These are phyloP conservation scores for Labia minor DNA, from an alignment of 2,888 invertebrate species.

Conservation along the genomic window DNA sequence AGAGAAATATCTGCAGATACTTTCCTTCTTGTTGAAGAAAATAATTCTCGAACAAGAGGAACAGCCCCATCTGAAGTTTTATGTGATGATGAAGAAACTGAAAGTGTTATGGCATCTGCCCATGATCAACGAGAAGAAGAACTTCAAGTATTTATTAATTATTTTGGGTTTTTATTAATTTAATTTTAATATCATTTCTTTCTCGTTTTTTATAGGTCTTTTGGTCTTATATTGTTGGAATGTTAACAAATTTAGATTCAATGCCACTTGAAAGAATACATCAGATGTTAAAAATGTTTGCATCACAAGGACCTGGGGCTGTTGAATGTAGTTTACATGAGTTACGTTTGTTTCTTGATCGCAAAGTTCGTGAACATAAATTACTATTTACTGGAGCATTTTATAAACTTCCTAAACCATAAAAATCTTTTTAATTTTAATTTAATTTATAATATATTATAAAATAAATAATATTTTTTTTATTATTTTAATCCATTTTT, in stretches of 20 bases:
- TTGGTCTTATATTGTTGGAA: conserved; percentile 95
- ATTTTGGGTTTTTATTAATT: not conserved
- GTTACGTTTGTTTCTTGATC: conserved; percentile 77
- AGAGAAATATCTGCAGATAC: conserved; percentile 63
- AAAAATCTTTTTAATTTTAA: conserved; percentile 24
- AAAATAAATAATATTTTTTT: too few species aligned
- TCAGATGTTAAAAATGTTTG: conserved; percentile 94
- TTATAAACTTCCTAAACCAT: conserved; percentile 72
- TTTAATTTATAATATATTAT: too few species aligned
- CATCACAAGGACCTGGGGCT: conserved; percentile 77
- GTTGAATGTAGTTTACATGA: conserved; percentile 83
- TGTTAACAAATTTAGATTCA: conserved; percentile 89
- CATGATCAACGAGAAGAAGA: conserved; percentile 91
- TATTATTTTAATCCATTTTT: too few species aligned
- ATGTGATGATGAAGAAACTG: conserved; percentile 80
- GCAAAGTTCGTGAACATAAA: conserved; percentile 85
- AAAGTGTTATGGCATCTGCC: conserved; percentile 89
- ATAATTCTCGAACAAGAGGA: conserved; percentile 44
- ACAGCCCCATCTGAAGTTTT: conserved; percentile 48
- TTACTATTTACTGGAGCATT: conserved; percentile 74
- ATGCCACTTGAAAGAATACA: conserved; percentile 86
- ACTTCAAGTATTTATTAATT: conserved; percentile 47
- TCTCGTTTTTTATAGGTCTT: too few species aligned
- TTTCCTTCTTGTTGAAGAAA: conserved; percentile 61
- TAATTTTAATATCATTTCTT: conserved; percentile 29